Base-by-base conservation (phyloP, 2,113 vertebrate genomes). In the Pogona vitticeps region DNA sequence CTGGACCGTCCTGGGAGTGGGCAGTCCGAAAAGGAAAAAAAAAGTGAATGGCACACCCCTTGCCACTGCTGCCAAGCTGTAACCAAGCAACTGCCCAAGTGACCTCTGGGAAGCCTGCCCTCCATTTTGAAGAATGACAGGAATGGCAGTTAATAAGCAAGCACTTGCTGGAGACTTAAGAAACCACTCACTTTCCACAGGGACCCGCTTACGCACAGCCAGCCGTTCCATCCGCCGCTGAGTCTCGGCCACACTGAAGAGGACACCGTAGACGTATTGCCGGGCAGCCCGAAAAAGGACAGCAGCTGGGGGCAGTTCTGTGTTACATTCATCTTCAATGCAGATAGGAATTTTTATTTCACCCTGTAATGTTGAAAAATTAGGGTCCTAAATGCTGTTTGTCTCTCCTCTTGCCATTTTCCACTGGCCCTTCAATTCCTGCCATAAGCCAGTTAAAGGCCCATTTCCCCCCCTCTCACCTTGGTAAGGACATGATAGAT, bases 311-410 rank as follows among this genome's bases (percentile, higher is more conserved):
- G 98, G 98, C 81, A 98, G 95, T 88, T 98, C 98, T 17, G 97
- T 95, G 94, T 98, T 98, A 94, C 97, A 97, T 93, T 98, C 98
- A 26, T 98, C 98, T 92, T 98, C 98, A 90, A 98, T 98, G 95
- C 98, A 98, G 71, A 98, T 97, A 3, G 98, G 97, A 93, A 98
- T 97, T 95, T 98, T 98, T 96, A 98, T 97, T 93, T 98, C 98
- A 89, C 98, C 98, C 98, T 98, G 71, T 82, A 90, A 88, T 84
- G 20, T 26, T 56, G 26, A 76, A 26, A 61, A 61, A 71, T 42
- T 26, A 68, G 42, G 80, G 23, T 15, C 58, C 81, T 33, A 36
- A 28, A 71, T 12, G 23, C 70, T 38, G 58, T 31, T 46, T 28
- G 36, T 52, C 59, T 75, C 23, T 58, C 15, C 10, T n/a, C 52